Base-by-base conservation (phyloP, 2,888 invertebrate species). In the Drosophila atripex region DNA sequence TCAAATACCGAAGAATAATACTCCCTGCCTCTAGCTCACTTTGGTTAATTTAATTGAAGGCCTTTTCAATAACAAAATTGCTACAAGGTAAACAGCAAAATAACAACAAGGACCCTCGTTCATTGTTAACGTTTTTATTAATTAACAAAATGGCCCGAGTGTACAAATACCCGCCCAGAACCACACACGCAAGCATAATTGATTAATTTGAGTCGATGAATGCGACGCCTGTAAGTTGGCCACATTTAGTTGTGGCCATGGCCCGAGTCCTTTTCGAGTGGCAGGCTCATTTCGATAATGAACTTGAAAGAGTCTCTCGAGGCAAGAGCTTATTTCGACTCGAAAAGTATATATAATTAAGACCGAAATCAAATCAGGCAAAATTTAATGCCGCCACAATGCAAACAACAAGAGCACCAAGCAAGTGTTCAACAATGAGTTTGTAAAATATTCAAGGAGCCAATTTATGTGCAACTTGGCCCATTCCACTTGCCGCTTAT, bases 81-180 rank as follows among this genome's bases (percentile, higher is more conserved):
- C 39, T 41, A 6, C n/a, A n/a, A n/a, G 35, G 35, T 35, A 35
- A 35, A 35, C 14, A 35, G 35, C 9, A 35, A 35, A 35, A 35
- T 35, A 46, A 68, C 66, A 61, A 64, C 45, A 43, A 64, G 23
- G 39, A 41, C 18, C 18, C 43, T 66, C 70, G 69, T 71, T 73
- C 65, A 71, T 71, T 71, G 63, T 71, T 23, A 52, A 51, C 72
- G 73, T 85, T 87, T 76, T 80, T 87, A 85, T 87, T 85, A 87
- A 85, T 85, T 85, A 85, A 85, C 73, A 61, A 87, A 83, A 85
- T 87, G 78, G 85, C 70, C 71, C 61, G 65, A 59, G 9, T 14
- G 64, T 32, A 47, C 45, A n/a, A 58, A 55, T 38, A 38, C 18
- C 30, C 64, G 30, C 28, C 5, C 18, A 43, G 39, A 23, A 55